phyloP scores from a whole-genome alignment of 1,140 invertebrate genomes.

The Drosophila pectinifera region DNA sequence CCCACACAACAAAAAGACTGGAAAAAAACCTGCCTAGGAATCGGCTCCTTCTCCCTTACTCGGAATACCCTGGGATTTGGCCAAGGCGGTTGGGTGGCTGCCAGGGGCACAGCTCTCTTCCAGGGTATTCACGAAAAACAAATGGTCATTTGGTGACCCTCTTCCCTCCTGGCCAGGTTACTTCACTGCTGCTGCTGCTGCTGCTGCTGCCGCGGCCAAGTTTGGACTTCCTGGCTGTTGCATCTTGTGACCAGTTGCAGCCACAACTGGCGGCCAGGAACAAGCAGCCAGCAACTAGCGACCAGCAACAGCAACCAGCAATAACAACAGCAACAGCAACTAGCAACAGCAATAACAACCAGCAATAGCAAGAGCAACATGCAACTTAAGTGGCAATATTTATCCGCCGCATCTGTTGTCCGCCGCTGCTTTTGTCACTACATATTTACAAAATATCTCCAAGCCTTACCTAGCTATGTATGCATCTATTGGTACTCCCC shows the following conservation, averaged over 20 bases:
- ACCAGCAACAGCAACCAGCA: slow-evolving; percentile 14
- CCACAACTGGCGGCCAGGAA: not conserved
- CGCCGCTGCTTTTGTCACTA: slow-evolving; percentile 44
- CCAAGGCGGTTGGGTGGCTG: not conserved
- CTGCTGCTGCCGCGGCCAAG: slow-evolving; percentile 32
- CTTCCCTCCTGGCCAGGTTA: slow-evolving; percentile 55
- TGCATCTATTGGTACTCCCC: slow-evolving; percentile 6
- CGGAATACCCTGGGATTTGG: not conserved
- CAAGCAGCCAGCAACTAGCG: not conserved
- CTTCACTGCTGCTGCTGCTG: slow-evolving; percentile 40
- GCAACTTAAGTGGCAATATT: slow-evolving; percentile 60
- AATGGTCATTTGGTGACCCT: slow-evolving; percentile 28
- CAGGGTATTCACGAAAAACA: slow-evolving; percentile 15
- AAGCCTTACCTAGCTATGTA: slow-evolving; percentile 1
- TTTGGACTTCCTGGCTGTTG: slow-evolving; percentile 60
- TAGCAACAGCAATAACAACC: slow-evolving; percentile 7
- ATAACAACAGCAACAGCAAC: slow-evolving; percentile 24
- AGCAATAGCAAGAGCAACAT: slow-evolving; percentile 26
- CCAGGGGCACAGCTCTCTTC: not conserved
- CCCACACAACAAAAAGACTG: slow-evolving; percentile 1
- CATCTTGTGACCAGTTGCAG: slow-evolving; percentile 54
- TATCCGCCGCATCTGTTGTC: slow-evolving; percentile 58
- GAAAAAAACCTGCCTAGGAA: slow-evolving; percentile 21
- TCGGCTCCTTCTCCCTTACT: slow-evolving; percentile 18
- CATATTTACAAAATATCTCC: slow-evolving; percentile 42